phyloP scores from a whole-genome alignment of 2,888 invertebrate genomes.

The Carcina quercana region DNA sequence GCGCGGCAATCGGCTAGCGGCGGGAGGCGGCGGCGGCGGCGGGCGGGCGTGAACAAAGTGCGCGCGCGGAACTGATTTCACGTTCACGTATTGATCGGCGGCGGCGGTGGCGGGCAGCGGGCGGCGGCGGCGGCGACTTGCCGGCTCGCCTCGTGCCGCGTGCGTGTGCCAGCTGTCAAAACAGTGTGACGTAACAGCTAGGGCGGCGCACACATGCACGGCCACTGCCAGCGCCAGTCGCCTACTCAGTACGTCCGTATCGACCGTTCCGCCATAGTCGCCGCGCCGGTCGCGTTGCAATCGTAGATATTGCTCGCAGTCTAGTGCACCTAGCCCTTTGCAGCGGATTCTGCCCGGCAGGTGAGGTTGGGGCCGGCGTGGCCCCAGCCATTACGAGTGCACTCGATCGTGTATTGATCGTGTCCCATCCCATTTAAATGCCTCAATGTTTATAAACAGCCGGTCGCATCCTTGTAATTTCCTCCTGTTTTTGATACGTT shows the following conservation, averaged over 20 bases:
- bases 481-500: constrained; percentile 55
- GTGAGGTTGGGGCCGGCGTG: constrained; percentile 49
- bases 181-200: constrained; percentile 56
- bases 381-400: constrained; percentile 40
- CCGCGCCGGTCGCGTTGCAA: constrained; percentile 26
- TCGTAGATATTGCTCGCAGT: constrained; percentile 32
- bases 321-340: constrained; percentile 31
- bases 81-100: constrained; percentile 2
- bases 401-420: constrained; percentile 51
- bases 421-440: constrained; percentile 40
- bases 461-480: constrained; percentile 52
- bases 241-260: constrained; percentile 37
- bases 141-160: constrained; percentile 17
- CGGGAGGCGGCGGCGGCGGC: neutral
- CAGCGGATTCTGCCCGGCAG: constrained; percentile 41
- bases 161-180: constrained; percentile 44
- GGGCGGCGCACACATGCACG: constrained; percentile 50
- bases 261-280: constrained; percentile 19
- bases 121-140: constrained; percentile 41
- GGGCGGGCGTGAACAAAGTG: neutral
- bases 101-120: neutral
- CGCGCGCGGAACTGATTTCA: neutral
- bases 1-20: neutral
- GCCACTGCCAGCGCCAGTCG: constrained; percentile 53
- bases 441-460: constrained; percentile 71